phyloP scores from a whole-genome alignment of 2,888 invertebrate species.

The Andrena hattorfiana region DNA sequence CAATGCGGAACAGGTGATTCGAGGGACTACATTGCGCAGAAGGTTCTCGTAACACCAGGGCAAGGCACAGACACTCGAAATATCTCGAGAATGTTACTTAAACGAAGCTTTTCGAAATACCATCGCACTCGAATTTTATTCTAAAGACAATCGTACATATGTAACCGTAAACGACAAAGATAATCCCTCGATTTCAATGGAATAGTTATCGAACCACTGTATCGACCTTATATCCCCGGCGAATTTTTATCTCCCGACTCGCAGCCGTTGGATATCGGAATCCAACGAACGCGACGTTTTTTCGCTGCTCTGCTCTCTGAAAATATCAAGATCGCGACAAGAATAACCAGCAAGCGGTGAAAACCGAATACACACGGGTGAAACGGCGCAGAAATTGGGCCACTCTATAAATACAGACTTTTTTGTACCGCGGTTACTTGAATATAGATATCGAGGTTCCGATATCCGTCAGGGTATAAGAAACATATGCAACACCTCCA shows the following conservation, averaged over 20 bases:
- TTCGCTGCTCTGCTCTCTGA: slow-evolving; percentile 30
- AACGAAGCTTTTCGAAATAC: too few species aligned
- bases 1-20: slow-evolving; percentile 58
- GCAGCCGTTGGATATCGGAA: background rate
- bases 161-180: background rate
- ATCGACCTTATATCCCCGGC: too few species aligned
- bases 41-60: background rate
- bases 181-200: background rate
- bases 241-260: background rate
- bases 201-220: background rate
- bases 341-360: slow-evolving; percentile 65
- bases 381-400: slow-evolving; percentile 71
- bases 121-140: too few species aligned
- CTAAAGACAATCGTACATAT: too few species aligned
- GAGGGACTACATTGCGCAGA: slow-evolving; percentile 14
- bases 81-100: background rate
- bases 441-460: background rate
- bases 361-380: slow-evolving; percentile 57
- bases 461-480: background rate
- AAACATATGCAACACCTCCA: background rate
- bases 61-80: background rate
- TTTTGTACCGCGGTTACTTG: slow-evolving; percentile 40
- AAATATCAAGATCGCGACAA: slow-evolving; percentile 58
- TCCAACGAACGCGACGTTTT: slow-evolving; percentile 9
- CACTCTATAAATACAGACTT: slow-evolving; percentile 77